These are phyloP conservation scores for Sebastes cheni DNA, from an alignment of 2,797 vertebrate genomes.

Conservation along the genomic window DNA sequence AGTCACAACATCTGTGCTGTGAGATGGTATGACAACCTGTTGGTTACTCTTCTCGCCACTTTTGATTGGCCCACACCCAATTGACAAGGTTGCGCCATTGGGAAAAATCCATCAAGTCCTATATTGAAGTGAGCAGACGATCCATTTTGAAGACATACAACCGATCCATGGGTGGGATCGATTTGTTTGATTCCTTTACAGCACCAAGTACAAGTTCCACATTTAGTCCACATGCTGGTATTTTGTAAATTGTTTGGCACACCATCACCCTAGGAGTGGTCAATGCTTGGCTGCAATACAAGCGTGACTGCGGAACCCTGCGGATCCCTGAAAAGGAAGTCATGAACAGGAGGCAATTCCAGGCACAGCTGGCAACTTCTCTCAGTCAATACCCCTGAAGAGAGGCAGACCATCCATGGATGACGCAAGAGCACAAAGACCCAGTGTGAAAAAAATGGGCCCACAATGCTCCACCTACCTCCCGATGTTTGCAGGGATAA, in stretches of 20 bases:
- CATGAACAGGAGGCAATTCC: not conserved
- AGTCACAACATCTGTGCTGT: not conserved
- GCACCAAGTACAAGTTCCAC: not conserved
- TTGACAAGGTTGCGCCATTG: not conserved
- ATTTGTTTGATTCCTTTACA: not conserved
- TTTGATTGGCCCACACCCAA: not conserved
- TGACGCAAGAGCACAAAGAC: not conserved
- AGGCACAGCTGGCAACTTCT: not conserved
- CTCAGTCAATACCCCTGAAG: not conserved
- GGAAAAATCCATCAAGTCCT: not conserved
- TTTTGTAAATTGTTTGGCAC: not conserved
- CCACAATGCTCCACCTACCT: not conserved
- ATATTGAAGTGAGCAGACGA: not conserved
- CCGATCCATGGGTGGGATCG: not conserved
- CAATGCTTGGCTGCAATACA: not conserved
- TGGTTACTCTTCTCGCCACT: not conserved
- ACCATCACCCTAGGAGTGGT: not conserved
- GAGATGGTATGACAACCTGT: not conserved
- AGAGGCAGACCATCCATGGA: not conserved
- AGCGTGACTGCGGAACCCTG: not conserved
- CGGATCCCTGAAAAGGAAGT: not conserved
- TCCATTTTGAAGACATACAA: not conserved
- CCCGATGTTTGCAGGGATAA: not conserved
- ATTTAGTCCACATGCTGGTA: not conserved
- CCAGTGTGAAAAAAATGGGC: not conserved